Evolutionary conservation across 2,797 vertebrate genomes (phyloP).

Genomic region (Enteromius unitaeniatus): DNA sequence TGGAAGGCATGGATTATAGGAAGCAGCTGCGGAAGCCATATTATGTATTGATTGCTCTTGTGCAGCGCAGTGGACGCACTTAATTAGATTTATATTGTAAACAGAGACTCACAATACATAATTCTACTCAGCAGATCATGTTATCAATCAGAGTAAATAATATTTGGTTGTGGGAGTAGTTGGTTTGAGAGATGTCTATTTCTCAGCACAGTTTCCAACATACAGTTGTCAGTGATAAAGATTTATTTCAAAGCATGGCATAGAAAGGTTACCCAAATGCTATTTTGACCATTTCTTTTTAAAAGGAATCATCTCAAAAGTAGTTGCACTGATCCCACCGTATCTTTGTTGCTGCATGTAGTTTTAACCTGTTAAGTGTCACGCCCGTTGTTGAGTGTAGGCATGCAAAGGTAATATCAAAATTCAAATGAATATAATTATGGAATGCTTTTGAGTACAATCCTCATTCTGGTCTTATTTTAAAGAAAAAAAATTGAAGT

Average conservation of each 20-base stretch:
- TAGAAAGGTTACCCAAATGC: not conserved
- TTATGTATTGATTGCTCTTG: conserved; percentile 84
- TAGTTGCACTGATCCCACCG: not conserved
- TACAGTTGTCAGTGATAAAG: not conserved
- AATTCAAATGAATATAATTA: no score
- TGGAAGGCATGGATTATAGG: conserved; percentile 76
- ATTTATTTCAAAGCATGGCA: not conserved
- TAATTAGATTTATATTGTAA: conserved; percentile 92
- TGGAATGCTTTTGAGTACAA: no score
- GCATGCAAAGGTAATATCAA: no score
- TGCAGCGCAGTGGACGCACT: conserved; percentile 75
- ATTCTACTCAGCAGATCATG: conserved; percentile 79
- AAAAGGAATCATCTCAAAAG: not conserved
- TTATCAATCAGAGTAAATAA: conserved; percentile 80
- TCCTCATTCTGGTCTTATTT: no score
- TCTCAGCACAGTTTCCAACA: not conserved
- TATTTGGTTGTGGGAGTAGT: conserved; percentile 72
- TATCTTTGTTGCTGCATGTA: not conserved
- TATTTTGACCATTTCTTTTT: not conserved
- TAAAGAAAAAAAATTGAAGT: no score
- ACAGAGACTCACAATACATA: conserved; percentile 81
- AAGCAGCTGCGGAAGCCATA: conserved; percentile 85
- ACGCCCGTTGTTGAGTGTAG: no score
- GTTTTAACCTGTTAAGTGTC: no score
- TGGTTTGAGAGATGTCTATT: conserved; percentile 64